Percentiles rank a stretch among this genome's conserved stretches.
These are phyloP conservation scores for Scomber scombrus DNA, from an alignment of 2,113 vertebrate genomes.

Conservation along the genomic window DNA sequence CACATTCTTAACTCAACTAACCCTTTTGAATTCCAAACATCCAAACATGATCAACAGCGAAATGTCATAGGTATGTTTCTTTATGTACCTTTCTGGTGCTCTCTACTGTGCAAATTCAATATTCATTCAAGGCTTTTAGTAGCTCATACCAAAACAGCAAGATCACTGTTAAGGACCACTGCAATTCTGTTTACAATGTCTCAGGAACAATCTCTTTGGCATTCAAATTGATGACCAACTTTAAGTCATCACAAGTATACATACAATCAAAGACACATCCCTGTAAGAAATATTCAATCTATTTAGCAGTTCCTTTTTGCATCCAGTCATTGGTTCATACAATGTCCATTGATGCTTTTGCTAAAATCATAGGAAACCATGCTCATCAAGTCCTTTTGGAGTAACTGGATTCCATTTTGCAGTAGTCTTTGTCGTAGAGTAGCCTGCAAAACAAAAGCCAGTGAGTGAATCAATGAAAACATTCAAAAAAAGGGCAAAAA, in stretches of 20 bases:
- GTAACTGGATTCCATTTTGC: conserved; percentile 85
- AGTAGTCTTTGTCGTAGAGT: conserved; percentile 68
- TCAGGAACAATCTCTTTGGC: conserved; percentile 67
- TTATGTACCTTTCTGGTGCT: conserved; percentile 53
- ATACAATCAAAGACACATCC: not conserved
- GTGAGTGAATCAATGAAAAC: not conserved
- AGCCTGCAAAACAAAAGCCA: conserved; percentile 67
- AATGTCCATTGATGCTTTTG: conserved; percentile 1
- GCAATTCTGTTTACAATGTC: conserved; percentile 42
- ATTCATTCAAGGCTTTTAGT: conserved; percentile 58
- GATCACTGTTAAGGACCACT: conserved; percentile 26
- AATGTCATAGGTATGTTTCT: conserved; percentile 8
- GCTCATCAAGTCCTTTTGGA: conserved; percentile 83
- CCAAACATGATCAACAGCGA: conserved; percentile 2
- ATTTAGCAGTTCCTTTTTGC: conserved; percentile 41
- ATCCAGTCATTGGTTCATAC: conserved; percentile 32
- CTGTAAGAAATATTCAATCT: conserved; percentile 38
- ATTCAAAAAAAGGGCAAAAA: not conserved
- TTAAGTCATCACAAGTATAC: conserved; percentile 13
- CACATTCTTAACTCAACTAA: conserved; percentile 58
- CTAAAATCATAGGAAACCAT: conserved; percentile 81
- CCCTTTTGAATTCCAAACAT: conserved; percentile 7
- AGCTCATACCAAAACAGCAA: conserved; percentile 23
- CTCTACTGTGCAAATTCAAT: conserved; percentile 74
- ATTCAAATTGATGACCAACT: conserved; percentile 52